Base-by-base conservation (phyloP, 2,888 invertebrate species). In the Scrobipalpa atriplicella region DNA sequence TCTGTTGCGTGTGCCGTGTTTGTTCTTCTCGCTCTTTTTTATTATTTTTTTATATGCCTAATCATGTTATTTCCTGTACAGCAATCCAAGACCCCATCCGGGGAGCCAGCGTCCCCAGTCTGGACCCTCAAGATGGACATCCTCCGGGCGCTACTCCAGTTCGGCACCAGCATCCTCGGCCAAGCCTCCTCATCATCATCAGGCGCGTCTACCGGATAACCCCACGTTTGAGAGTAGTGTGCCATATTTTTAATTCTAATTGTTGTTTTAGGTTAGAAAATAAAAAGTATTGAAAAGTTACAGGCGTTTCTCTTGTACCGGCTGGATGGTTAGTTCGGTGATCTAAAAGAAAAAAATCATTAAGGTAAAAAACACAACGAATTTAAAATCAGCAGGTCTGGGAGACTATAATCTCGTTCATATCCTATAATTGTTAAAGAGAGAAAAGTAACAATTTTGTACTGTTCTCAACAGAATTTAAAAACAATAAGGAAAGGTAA, bases 71-170 rank as follows among this genome's bases (percentile, higher is more conserved):
- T 38, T 63, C 36, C 10, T 38, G 16, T 9, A 10, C 64, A 58
- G 43, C 54, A 36, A 66, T 56, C 29, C 43, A 66, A 63, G n/a
- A 63, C 38, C 11, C 51, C 67, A 0, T 29, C 68, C 9, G 69
- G 69, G 36, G 70, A 70, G 38, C 9, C 73, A 0, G 13, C 74
- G 6, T 86, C 85, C 1, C 88, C 87, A 0, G 68, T 88, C 2
- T 84, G 82, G 86, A 83, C 82, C 3, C 72, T 92, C 18, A 90
- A 90, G 78, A 77, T 87, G 81, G 87, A 86, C 73, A 75, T 92
- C 64, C 66, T 90, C 9, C 79, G 87, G 21, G 87, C 92, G 0
- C 0, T 88, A 8, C 72, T 92, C 1, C 87, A 87, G 71, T 89
- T 90, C 70, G 83, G 79, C 0, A 82, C 87, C 56, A 85, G 81